Percentiles rank a stretch among this genome's conserved stretches.
These are phyloP conservation scores for Pogonognathellus flavescens DNA, from an alignment of 1,140 invertebrate species.

Conservation along the genomic window DNA sequence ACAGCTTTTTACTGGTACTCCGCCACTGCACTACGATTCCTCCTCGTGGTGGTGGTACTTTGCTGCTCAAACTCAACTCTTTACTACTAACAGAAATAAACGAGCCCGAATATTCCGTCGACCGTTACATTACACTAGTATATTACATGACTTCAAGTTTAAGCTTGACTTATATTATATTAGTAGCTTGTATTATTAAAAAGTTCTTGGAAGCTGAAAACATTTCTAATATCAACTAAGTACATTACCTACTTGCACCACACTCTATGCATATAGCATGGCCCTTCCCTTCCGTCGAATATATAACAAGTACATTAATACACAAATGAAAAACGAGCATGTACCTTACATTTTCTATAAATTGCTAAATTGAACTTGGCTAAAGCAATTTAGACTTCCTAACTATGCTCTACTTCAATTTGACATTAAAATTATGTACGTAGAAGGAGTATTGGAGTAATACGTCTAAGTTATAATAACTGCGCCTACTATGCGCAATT, in stretches of 20 bases:
- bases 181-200: conserved; percentile 36
- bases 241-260: not conserved
- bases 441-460: not conserved
- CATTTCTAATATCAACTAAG: not conserved
- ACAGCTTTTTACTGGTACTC: not conserved
- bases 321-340: not conserved
- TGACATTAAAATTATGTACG: conserved; percentile 30
- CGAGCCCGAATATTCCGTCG: conserved; percentile 33
- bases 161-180: conserved; percentile 43
- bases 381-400: not conserved
- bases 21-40: not conserved
- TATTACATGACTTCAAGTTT: conserved; percentile 17
- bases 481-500: not conserved
- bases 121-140: conserved; percentile 28
- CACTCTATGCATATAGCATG: too few relatives aligned
- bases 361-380: not conserved
- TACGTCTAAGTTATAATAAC: too few relatives aligned
- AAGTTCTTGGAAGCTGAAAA: conserved; percentile 14
- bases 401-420: conserved; percentile 3
- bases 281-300: not conserved
- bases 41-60: conserved; percentile 17
- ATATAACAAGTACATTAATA: not conserved
- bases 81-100: conserved; percentile 38
- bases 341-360: not conserved
- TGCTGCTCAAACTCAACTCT: not conserved